Evolutionary conservation across 2,797 vertebrate species (phyloP).

Genomic region (Acestrorhynchus altus): DNA sequence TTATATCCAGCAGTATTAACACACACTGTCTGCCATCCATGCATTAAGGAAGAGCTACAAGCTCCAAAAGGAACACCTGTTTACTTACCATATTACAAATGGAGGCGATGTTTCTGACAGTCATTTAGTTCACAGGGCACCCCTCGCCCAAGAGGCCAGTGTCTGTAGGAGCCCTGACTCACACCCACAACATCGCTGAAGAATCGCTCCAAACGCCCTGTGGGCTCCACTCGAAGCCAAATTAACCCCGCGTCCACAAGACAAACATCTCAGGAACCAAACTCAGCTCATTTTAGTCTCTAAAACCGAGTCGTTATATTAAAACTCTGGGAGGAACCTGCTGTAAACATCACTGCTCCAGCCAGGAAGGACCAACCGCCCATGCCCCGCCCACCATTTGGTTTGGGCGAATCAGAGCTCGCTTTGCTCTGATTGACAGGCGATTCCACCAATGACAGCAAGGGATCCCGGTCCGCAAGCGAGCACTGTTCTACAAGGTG

Average conservation of each 20-base stretch:
- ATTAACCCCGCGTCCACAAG: conserved; percentile 4
- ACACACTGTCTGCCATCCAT: no score
- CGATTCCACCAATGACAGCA: conserved; percentile 30
- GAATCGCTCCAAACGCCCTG: conserved; percentile 20
- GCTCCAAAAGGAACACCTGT: no score
- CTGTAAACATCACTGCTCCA: conserved; percentile 62
- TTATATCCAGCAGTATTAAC: no score
- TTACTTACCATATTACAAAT: conserved; percentile 99
- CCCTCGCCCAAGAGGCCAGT: no score
- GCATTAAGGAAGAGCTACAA: conserved; percentile 39
- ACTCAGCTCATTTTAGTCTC: conserved; percentile 61
- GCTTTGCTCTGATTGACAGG: conserved; percentile 59
- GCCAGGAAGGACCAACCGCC: conserved; percentile 43
- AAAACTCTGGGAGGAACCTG: conserved; percentile 30
- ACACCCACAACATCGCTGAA: conserved; percentile 79
- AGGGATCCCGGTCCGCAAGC: no score
- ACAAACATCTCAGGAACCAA: conserved; percentile 39
- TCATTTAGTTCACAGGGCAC: conserved; percentile 97
- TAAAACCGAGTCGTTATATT: conserved; percentile 7
- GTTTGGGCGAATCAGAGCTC: neutral
- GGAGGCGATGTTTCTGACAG: conserved; percentile 99
- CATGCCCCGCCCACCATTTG: conserved; percentile 62
- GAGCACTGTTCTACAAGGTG: neutral
- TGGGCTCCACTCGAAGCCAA: conserved; percentile 45
- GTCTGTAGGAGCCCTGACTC: no score